These are phyloP conservation scores for Takifugu ocellatus DNA, from an alignment of 2,797 vertebrate genomes.

Conservation along the genomic window DNA sequence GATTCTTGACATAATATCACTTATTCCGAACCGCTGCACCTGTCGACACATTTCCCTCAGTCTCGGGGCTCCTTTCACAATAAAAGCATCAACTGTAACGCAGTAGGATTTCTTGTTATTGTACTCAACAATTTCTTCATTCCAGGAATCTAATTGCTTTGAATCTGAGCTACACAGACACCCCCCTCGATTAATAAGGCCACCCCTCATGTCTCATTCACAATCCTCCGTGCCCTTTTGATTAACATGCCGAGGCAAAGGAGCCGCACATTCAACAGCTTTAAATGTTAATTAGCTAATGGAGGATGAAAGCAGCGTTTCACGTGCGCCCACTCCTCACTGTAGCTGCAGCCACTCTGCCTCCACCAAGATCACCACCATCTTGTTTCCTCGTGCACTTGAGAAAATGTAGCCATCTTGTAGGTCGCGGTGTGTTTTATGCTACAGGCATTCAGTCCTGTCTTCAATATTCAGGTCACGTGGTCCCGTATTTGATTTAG, in stretches of 20 bases:
- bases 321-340: slow-evolving; percentile 53
- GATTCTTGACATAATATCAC: slow-evolving; percentile 4
- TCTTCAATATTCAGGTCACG: not conserved
- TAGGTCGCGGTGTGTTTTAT: slow-evolving; percentile 12
- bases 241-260: slow-evolving; percentile 66
- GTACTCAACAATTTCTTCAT: slow-evolving; percentile 28
- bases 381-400: slow-evolving; percentile 54
- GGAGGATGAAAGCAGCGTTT: slow-evolving; percentile 72
- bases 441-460: not conserved
- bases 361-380: slow-evolving; percentile 57
- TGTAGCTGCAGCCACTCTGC: slow-evolving; percentile 40
- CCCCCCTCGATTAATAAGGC: slow-evolving; percentile 59
- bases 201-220: slow-evolving; percentile 50
- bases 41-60: slow-evolving; percentile 1
- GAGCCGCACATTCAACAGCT: slow-evolving; percentile 68
- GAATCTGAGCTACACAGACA: slow-evolving; percentile 39
- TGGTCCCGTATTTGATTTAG: slow-evolving; percentile 4
- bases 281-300: slow-evolving; percentile 78
- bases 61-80: not conserved
- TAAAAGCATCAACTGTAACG: slow-evolving; percentile 2
- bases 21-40: slow-evolving; percentile 1
- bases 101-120: slow-evolving; percentile 24
- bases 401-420: slow-evolving; percentile 59
- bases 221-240: slow-evolving; percentile 70
- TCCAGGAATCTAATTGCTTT: slow-evolving; percentile 31